phyloP scores from a whole-genome alignment of 1,140 invertebrate species.

The Cylas formicarius region DNA sequence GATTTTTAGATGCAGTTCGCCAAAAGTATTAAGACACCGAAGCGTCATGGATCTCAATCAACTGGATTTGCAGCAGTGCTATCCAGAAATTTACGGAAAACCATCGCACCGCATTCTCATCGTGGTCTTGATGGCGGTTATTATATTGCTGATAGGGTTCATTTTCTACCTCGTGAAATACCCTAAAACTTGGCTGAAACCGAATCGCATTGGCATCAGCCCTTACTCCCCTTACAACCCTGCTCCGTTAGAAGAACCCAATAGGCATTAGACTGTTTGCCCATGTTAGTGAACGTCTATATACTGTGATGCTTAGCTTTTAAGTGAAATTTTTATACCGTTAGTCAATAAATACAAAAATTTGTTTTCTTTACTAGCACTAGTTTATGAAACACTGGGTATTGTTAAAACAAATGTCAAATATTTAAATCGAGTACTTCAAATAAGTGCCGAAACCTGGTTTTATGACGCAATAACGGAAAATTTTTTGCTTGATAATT shows the following conservation, averaged over 20 bases:
- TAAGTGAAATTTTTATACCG: too few relatives aligned
- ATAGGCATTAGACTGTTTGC: background rate
- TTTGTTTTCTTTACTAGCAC: too few relatives aligned
- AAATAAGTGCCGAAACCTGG: too few relatives aligned
- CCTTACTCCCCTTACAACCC: constrained; percentile 34
- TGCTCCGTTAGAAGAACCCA: constrained; percentile 18
- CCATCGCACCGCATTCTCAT: constrained; percentile 28
- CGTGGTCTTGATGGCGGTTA: constrained; percentile 21
- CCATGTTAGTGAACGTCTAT: constrained; percentile 4
- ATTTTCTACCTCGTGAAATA: constrained; percentile 36
- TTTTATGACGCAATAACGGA: too few relatives aligned
- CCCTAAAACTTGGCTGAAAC: constrained; percentile 14
- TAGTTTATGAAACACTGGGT: too few relatives aligned
- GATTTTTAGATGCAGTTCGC: constrained; percentile 31
- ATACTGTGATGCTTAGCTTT: background rate
- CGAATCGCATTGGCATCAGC: constrained; percentile 19
- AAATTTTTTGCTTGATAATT: too few relatives aligned
- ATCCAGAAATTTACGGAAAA: constrained; percentile 29
- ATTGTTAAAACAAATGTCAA: too few relatives aligned
- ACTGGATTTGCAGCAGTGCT: constrained; percentile 29
- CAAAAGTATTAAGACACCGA: constrained; percentile 23
- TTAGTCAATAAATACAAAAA: too few relatives aligned
- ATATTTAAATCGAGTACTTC: too few relatives aligned
- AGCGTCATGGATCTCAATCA: constrained; percentile 23
- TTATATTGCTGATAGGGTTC: constrained; percentile 26